Base-by-base conservation (phyloP, 2,888 invertebrate species). In the Ormyrus nitidulus region DNA sequence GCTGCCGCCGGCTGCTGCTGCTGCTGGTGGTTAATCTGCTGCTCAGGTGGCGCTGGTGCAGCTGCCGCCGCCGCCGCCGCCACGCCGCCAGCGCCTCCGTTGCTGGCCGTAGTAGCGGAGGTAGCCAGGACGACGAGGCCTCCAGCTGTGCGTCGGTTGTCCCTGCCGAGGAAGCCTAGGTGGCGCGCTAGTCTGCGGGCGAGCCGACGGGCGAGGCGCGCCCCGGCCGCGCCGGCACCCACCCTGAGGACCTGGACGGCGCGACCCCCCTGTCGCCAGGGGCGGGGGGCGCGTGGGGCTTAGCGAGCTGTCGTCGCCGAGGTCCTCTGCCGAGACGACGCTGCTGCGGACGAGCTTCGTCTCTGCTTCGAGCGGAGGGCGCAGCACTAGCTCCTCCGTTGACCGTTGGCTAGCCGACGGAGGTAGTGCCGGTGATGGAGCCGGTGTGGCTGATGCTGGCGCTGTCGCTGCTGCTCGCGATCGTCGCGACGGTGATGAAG, bases 181-280 rank as follows among this genome's bases (percentile, higher is more conserved):
- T 81, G 73, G 84, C 89, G 88, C 83, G 87, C 88, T 84, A 89
- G 85, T 86, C 88, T 86, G 82, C 89, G 90, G 86, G 89, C 89
- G 85, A 90, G 87, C 87, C 88, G 88, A 92, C 87, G 92, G 92
- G 89, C 93, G 92, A 91, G 92, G 92, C 93, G 93, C 93, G 92
- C 93, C 93, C 93, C 93, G 92, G 92, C 93, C 92, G 92, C 93
- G 92, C 92, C 93, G 93, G 89, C 93, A 93, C 91, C 93, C 93
- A 92, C 93, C 91, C 92, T 93, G 88, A 92, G 88, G 86, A 86
- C 48, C 65, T 75, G 13, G 58, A 58, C 11, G 73, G 62, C 70
- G 71, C 76, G 72, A 78, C 71, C 87, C 86, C 91, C 92, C 93
- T 91, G 91, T 88, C 91, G 91, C 90, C 92, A 93, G 92, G 93